Conservation (phyloP, 1,140 invertebrate genomes). For the Papilio dardanus region DNA sequence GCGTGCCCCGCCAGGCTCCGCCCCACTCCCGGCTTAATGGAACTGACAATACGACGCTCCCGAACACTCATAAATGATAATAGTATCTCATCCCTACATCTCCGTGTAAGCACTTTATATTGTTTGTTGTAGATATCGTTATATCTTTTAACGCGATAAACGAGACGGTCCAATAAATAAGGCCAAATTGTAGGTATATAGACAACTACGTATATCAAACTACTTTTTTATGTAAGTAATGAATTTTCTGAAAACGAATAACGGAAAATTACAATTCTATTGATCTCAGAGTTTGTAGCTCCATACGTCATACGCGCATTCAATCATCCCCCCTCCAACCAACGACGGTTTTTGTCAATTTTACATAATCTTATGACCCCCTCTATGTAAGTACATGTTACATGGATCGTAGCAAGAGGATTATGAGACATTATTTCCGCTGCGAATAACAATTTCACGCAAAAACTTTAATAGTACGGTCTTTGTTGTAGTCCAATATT, state of each 20-base stretch:
- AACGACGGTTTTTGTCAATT: slow-evolving; percentile 16
- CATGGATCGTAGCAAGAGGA: not conserved
- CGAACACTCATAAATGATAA: slow-evolving; percentile 70
- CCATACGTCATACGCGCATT: not conserved
- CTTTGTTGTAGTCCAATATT: too few species aligned
- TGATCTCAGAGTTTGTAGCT: not conserved
- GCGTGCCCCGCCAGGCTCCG: slow-evolving; percentile 61
- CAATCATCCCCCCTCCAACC: not conserved
- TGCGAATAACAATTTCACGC: slow-evolving; percentile 8
- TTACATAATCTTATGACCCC: not conserved
- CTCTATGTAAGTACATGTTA: not conserved
- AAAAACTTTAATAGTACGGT: not conserved
- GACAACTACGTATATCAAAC: not conserved
- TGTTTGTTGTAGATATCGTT: slow-evolving; percentile 36
- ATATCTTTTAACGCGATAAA: slow-evolving; percentile 37
- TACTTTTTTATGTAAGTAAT: not conserved
- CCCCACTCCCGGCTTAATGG: slow-evolving; percentile 70
- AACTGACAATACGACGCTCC: slow-evolving; percentile 78
- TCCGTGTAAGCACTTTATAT: slow-evolving; percentile 34
- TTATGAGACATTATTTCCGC: slow-evolving; percentile 16
- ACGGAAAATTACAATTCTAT: not conserved
- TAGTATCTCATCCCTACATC: slow-evolving; percentile 66
- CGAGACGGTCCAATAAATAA: slow-evolving; percentile 25
- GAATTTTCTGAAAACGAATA: not conserved
- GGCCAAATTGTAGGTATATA: slow-evolving; percentile 14